Percentiles rank a stretch among this genome's conserved stretches.
Conservation (phyloP, 2,113 vertebrate genomes). For the Callopanchax toddi region DNA sequence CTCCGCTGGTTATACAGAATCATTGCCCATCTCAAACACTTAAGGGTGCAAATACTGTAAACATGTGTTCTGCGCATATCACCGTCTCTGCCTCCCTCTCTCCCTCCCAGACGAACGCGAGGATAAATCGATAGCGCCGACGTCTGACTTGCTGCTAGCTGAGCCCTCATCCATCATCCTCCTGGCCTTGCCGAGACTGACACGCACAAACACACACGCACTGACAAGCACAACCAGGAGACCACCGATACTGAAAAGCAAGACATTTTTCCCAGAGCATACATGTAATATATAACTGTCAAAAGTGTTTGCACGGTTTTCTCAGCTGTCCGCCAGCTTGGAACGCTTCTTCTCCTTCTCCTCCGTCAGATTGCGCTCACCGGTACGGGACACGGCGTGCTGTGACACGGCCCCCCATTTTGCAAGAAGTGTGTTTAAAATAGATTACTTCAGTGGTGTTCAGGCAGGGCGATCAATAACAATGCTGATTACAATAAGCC, state of each 20-base stretch:
- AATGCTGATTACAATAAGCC: constrained; percentile 86
- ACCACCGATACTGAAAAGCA: constrained; percentile 30
- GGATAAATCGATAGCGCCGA: constrained; percentile 72
- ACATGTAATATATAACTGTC: constrained; percentile 30
- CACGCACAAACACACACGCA: constrained; percentile 6
- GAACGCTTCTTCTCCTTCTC: constrained; percentile 11
- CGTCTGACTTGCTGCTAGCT: constrained; percentile 56
- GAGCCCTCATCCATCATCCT: constrained; percentile 75
- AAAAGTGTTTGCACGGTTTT: constrained; percentile 6
- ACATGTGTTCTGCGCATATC: neutral
- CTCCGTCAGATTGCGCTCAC: constrained; percentile 26
- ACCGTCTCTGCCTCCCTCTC: constrained; percentile 10
- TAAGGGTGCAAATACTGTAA: constrained; percentile 12
- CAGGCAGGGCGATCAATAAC: constrained; percentile 86
- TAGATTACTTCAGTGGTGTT: constrained; percentile 87
- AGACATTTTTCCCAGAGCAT: constrained; percentile 28
- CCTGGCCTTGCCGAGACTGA: constrained; percentile 43
- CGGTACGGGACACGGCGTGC: constrained; percentile 71
- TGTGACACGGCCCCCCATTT: constrained; percentile 52
- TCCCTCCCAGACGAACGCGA: constrained; percentile 63
- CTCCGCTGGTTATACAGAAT: constrained; percentile 37
- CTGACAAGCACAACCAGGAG: constrained; percentile 58
- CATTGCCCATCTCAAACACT: constrained; percentile 43
- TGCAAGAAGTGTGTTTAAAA: constrained; percentile 87
- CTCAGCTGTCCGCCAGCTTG: neutral